Percentiles rank a stretch among this genome's conserved stretches.
These are phyloP conservation scores for Bolinopsis microptera DNA, from an alignment of 37 sponge, comb jelly and placozoan species.

Conservation along the genomic window DNA sequence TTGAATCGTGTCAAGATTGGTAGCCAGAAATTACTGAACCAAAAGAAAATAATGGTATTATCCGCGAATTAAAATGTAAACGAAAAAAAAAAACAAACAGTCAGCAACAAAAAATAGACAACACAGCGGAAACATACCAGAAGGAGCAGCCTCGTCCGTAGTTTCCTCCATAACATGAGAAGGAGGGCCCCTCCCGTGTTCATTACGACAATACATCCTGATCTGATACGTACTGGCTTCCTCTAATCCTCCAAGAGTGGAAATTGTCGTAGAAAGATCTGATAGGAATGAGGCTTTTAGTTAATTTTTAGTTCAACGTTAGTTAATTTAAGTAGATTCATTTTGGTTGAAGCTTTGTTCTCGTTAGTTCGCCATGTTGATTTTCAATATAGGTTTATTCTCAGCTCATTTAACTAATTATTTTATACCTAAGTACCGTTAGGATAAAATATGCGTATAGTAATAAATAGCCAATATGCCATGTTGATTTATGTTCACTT, in stretches of 20 bases:
- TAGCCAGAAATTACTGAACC: no score
- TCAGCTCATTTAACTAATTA: no score
- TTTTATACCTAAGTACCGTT: no score
- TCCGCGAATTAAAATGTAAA: no score
- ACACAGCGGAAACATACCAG: conserved; percentile 5
- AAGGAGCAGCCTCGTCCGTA: conserved; percentile 31
- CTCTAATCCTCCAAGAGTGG: neutral
- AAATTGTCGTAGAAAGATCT: conserved; percentile 11
- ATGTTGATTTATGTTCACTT: no score
- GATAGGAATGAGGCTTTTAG: neutral
- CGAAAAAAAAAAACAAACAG: neutral
- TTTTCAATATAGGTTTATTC: no score
- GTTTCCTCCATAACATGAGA: neutral
- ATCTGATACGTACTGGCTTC: conserved; percentile 25
- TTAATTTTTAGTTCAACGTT: neutral
- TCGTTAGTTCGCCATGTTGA: no score
- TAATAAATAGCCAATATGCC: no score
- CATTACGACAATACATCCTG: conserved; percentile 58
- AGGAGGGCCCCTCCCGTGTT: conserved; percentile 39
- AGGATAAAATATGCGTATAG: no score
- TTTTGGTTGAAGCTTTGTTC: no score
- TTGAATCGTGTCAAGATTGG: no score
- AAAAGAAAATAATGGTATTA: no score
- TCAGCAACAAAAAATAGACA: neutral
- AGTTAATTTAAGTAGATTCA: neutral